Evolutionary conservation across 2,797 vertebrate genomes (phyloP).

Genomic region (Oreochromis mossambicus): DNA sequence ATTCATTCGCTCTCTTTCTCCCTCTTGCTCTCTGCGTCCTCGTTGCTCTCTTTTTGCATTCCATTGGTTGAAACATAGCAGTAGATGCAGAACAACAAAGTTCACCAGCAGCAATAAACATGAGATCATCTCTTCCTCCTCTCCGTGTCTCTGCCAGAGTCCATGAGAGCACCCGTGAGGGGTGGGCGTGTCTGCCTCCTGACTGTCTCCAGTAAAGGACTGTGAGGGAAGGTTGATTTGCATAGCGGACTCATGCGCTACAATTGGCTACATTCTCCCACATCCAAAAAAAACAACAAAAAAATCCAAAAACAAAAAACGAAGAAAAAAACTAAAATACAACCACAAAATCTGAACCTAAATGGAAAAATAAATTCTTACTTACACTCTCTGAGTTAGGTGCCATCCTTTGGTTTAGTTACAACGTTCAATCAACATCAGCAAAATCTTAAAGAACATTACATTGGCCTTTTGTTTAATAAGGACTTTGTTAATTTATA

Average conservation of each 20-base stretch:
- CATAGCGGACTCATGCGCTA: constrained; percentile 82
- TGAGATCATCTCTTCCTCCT: constrained; percentile 25
- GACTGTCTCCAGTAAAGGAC: constrained; percentile 74
- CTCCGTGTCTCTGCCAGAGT: constrained; percentile 40
- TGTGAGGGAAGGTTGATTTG: constrained; percentile 78
- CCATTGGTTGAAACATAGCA: constrained; percentile 51
- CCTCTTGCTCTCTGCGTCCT: not conserved
- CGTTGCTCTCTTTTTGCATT: constrained; percentile 47
- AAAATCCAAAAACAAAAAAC: not conserved
- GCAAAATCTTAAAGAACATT: constrained; percentile 43
- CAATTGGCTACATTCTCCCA: constrained; percentile 81
- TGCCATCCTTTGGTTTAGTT: constrained; percentile 82
- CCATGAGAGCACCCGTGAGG: constrained; percentile 45
- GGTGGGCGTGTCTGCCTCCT: constrained; percentile 67
- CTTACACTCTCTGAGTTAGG: constrained; percentile 60
- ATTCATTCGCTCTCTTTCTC: constrained; percentile 51
- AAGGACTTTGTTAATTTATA: constrained; percentile 49
- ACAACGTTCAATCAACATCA: constrained; percentile 61
- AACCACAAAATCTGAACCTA: constrained; percentile 36
- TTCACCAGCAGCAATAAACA: constrained; percentile 68
- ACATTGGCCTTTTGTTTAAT: constrained; percentile 54
- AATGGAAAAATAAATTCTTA: constrained; percentile 32
- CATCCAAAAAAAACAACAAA: constrained; percentile 57
- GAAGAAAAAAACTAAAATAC: not conserved
- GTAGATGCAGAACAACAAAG: constrained; percentile 62